These are phyloP conservation scores for Phasianus colchicus DNA, from an alignment of 2,113 vertebrate genomes.

Conservation along the genomic window DNA sequence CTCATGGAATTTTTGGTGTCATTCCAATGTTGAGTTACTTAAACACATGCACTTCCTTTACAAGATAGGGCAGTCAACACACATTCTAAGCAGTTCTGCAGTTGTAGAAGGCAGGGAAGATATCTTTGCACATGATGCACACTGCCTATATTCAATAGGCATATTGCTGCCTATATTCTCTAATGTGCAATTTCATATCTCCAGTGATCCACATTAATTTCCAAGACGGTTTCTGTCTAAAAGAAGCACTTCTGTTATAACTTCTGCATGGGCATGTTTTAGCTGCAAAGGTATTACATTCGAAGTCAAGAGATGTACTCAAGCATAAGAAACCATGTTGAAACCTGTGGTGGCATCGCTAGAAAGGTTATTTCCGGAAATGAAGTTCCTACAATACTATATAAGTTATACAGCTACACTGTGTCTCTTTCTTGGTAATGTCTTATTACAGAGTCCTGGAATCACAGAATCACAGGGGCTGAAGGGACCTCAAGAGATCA, in stretches of 20 bases:
- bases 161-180: too few relatives aligned
- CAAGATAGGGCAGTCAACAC: background rate
- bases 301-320: background rate
- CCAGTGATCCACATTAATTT: background rate
- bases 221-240: background rate
- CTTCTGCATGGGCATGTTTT: background rate
- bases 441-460: background rate
- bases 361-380: background rate
- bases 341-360: background rate
- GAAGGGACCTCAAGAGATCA: too few relatives aligned
- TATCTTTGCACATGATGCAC: background rate
- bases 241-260: background rate
- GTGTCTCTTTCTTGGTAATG: background rate
- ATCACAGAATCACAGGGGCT: too few relatives aligned
- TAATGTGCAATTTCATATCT: background rate
- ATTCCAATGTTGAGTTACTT: background rate
- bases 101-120: background rate
- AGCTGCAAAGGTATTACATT: background rate
- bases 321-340: background rate
- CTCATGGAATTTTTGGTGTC: background rate
- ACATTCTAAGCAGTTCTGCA: background rate
- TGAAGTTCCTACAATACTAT: background rate
- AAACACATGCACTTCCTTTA: background rate
- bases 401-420: background rate
- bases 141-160: too few relatives aligned